phyloP scores from a whole-genome alignment of 2,113 vertebrate species.

The Penelope pileata region DNA sequence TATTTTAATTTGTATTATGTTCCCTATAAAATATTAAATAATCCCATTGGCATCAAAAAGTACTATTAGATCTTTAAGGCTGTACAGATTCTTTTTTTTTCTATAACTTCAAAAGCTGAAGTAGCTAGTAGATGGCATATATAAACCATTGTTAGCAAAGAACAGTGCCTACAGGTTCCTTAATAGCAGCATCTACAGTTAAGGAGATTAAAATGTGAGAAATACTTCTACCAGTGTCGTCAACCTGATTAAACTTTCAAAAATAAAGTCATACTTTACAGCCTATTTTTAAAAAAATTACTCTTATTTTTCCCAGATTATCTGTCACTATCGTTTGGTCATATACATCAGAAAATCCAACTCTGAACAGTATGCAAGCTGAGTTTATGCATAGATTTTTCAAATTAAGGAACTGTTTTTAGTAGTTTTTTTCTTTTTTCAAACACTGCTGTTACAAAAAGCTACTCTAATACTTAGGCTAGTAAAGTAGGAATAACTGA shows the following conservation, averaged over 20 bases:
- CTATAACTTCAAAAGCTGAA: background rate
- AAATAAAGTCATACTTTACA: background rate
- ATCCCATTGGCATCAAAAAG: background rate
- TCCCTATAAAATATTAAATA: conserved; percentile 10
- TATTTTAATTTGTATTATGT: conserved; percentile 29
- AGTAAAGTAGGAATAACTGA: background rate
- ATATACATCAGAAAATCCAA: background rate
- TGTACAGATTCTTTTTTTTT: background rate
- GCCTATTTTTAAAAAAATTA: too few relatives aligned
- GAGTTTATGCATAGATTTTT: background rate
- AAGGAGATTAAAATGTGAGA: background rate
- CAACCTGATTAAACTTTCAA: background rate
- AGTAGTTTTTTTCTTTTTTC: background rate
- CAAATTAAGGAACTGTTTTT: background rate
- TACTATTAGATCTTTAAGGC: background rate
- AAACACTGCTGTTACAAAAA: background rate
- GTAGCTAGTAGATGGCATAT: background rate
- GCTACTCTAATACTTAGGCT: background rate
- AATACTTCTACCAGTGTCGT: background rate
- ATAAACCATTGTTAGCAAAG: background rate
- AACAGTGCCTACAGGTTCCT: background rate
- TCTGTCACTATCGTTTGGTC: background rate
- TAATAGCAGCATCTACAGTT: background rate
- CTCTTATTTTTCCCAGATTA: background rate
- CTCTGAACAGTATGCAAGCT: background rate